Conservation (phyloP, 2,113 vertebrate species). For the Eidolon helvum region DNA sequence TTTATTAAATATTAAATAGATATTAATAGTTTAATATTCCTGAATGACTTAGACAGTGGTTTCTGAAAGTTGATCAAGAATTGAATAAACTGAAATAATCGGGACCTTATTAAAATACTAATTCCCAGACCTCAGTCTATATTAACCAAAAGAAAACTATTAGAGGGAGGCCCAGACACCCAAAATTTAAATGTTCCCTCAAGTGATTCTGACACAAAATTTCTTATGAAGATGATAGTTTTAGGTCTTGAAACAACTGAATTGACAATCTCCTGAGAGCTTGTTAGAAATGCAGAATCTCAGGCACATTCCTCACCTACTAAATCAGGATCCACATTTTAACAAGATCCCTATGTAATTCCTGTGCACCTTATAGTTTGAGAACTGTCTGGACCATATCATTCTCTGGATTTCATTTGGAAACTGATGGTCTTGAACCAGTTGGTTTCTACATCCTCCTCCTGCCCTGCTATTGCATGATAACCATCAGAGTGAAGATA, state of each 20-base stretch:
- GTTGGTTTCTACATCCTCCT: background rate
- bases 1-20: too few species aligned
- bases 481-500: background rate
- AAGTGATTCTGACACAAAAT: background rate
- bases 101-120: background rate
- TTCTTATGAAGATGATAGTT: background rate
- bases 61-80: background rate
- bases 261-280: background rate
- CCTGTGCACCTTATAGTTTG: background rate
- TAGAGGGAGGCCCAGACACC: background rate
- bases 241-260: background rate
- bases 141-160: background rate
- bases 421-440: background rate
- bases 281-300: background rate
- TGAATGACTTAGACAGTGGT: background rate
- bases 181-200: background rate
- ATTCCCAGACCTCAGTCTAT: background rate
- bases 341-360: background rate
- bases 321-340: background rate
- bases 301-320: background rate
- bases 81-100: conserved; percentile 25
- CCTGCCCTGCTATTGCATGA: background rate
- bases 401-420: background rate
- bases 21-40: conserved; percentile 14
- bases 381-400: background rate